Evolutionary conservation across 2,797 vertebrate genomes (phyloP), one percentile per base, ranked within the genome.

Genomic region (Leptoclinus maculatus): DNA sequence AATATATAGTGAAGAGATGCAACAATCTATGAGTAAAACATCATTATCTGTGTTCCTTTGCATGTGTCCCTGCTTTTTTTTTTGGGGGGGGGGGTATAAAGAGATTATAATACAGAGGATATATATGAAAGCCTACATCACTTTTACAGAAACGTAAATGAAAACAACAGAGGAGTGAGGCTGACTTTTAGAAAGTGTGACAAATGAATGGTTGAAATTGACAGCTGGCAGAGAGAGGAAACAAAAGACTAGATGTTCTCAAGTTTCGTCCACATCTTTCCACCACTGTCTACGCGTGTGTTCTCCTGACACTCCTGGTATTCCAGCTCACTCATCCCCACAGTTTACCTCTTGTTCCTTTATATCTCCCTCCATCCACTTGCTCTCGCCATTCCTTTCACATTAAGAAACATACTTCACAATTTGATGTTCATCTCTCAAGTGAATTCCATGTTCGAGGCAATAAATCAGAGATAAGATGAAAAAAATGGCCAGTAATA

Each of bases 391-490:
- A 21, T 29, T 29, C 19, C 19, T 27, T 16, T n/a, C 16, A 11
- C 74, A 79, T 79, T 82, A 74, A 65, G 66, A 86, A 79, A 75
- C 86, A 71, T 60, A 25, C 64, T 63, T 27, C 25, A 69, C 47
- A 54, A 75, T 80, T 75, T 56, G 49, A 58, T 80, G 58, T 79
- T 68, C 58, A 78, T 76, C 67, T 74, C 81, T 82, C 70, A 32
- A 58, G 63, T 73, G 79, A 74, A 45, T 80, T 70, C 47, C 43
- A 63, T 49, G 69, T 73, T 79, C 66, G 72, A 79, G 78, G 81
- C 66, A 63, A 78, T 81, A 54, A 34, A 75, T 78, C 68, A 67
- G 49, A 67, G 71, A 78, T 83, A 69, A 67, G 49, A 56, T 65
- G 47, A 54, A 13, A 71, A 34, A 77, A 71, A 47, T 68, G 74